A percentile compares a stretch with the other conserved stretches of the same genome.
Evolutionary conservation across 37 sponge, comb jelly and placozoan genomes (phyloP).

Genomic region (Petrosia ficiformis): DNA sequence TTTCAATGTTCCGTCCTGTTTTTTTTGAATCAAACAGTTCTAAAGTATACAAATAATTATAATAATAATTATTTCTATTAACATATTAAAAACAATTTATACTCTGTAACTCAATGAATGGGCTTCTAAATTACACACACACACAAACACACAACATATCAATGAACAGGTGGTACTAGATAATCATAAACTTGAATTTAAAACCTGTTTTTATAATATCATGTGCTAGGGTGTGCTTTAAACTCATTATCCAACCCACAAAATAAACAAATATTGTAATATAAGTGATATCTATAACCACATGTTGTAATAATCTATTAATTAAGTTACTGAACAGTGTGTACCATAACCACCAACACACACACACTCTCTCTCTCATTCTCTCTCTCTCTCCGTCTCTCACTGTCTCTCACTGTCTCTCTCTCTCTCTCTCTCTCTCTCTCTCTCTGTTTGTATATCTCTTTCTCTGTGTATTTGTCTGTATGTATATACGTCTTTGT

Average conservation of each 20-base stretch:
- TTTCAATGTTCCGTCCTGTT: constrained; percentile 23
- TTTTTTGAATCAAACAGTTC: constrained; percentile 79
- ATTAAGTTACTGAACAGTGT: too few species aligned
- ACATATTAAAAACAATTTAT: neutral
- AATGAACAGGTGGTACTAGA: too few species aligned
- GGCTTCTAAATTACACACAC: neutral
- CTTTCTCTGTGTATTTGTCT: neutral
- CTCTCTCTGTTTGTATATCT: neutral
- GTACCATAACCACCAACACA: neutral
- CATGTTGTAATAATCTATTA: too few species aligned
- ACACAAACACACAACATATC: too few species aligned
- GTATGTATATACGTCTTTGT: too few species aligned
- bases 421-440: neutral
- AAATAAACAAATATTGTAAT: too few species aligned
- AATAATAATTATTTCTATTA: neutral
- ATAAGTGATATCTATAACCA: too few species aligned
- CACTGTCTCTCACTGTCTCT: neutral
- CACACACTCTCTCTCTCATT: neutral
- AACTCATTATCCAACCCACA: too few species aligned
- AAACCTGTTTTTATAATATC: too few species aligned
- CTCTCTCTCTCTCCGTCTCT: neutral
- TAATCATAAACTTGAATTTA: too few species aligned
- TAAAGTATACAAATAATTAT: constrained; percentile 5
- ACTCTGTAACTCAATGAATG: neutral
- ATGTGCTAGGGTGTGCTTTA: too few species aligned